phyloP scores from a whole-genome alignment of 2,797 vertebrate genomes.

The Epinephelus awoara region DNA sequence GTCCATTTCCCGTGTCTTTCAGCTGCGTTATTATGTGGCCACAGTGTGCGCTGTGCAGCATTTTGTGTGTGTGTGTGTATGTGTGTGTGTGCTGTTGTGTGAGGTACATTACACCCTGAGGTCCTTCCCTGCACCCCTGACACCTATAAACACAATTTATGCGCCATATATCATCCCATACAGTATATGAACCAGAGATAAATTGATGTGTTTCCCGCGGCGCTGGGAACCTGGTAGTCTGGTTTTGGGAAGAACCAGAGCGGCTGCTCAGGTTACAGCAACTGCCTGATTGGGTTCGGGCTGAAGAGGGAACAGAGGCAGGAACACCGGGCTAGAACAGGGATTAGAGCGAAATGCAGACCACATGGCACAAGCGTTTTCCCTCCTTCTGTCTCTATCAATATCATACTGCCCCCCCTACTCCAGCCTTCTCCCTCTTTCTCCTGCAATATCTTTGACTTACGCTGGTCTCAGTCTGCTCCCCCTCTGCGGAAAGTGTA shows the following conservation, averaged over 20 bases:
- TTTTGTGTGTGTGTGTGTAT: not conserved
- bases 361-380: constrained; percentile 80
- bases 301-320: constrained; percentile 59
- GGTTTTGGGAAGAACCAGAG: constrained; percentile 48
- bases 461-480: constrained; percentile 39
- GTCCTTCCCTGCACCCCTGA: constrained; percentile 54
- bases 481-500: constrained; percentile 52
- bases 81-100: constrained; percentile 37
- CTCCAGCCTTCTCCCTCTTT: constrained; percentile 39
- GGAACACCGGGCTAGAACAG: constrained; percentile 70
- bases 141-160: constrained; percentile 69
- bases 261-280: constrained; percentile 55
- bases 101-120: constrained; percentile 65
- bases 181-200: constrained; percentile 43
- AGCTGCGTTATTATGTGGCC: constrained; percentile 71
- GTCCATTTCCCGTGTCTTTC: constrained; percentile 73
- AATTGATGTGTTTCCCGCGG: constrained; percentile 46
- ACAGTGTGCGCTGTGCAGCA: constrained; percentile 41
- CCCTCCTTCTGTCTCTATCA: constrained; percentile 73
- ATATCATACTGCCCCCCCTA: constrained; percentile 51
- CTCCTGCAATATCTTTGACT: constrained; percentile 65
- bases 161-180: constrained; percentile 45
- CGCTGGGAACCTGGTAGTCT: constrained; percentile 30
- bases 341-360: constrained; percentile 80
- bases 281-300: constrained; percentile 58